These are phyloP conservation scores for Drosophila parthenogenetica DNA, from an alignment of 2,888 invertebrate genomes.

Conservation along the genomic window DNA sequence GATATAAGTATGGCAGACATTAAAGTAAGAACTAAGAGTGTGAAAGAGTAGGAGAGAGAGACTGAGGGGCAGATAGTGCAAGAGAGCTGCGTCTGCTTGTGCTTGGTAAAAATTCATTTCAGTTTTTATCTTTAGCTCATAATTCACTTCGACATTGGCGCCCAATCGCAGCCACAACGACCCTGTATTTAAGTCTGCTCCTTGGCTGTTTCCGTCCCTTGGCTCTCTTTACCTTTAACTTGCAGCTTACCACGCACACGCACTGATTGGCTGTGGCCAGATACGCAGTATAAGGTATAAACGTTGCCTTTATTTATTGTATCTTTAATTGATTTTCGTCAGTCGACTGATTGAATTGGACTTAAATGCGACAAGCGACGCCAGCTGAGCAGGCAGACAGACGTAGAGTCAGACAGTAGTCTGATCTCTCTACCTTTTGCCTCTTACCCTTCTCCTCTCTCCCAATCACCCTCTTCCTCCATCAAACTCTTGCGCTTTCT, in stretches of 20 bases:
- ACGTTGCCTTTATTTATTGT: conserved; percentile 32
- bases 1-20: not conserved
- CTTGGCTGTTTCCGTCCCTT: not conserved
- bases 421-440: conserved; percentile 23
- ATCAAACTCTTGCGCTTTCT: conserved; percentile 3
- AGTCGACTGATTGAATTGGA: conserved; percentile 70
- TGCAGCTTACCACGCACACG: conserved; percentile 37
- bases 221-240: not conserved
- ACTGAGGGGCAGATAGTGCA: not conserved
- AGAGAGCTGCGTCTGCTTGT: not conserved
- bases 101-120: not conserved
- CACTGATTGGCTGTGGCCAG: conserved; percentile 40
- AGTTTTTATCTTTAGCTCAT: conserved; percentile 6
- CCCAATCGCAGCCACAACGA: conserved; percentile 11
- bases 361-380: conserved; percentile 54
- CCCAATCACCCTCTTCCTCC: too few relatives aligned
- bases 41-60: not conserved
- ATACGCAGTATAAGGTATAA: conserved; percentile 29
- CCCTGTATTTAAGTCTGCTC: conserved; percentile 10
- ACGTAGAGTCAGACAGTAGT: conserved; percentile 38
- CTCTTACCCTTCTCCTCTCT: not conserved
- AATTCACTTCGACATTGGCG: conserved; percentile 12
- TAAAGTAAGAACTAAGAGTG: not conserved
- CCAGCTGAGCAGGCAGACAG: conserved; percentile 38
- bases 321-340: conserved; percentile 67